A percentile compares a stretch with the other conserved stretches of the same genome.
These are phyloP conservation scores for Hyles lineata DNA, from an alignment of 2,888 invertebrate species.

Conservation along the genomic window DNA sequence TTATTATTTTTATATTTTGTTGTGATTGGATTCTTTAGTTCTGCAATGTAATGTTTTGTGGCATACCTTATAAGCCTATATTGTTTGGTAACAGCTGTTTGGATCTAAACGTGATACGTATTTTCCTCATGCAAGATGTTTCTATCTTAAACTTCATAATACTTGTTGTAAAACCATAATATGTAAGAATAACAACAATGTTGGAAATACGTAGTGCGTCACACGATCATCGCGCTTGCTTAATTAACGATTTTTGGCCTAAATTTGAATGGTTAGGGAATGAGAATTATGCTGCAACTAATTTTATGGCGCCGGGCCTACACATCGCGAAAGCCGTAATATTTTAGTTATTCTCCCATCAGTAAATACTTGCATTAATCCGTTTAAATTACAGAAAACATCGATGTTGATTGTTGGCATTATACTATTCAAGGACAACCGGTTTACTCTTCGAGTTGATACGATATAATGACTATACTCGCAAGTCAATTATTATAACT, in stretches of 20 bases:
- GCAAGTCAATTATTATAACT: background rate
- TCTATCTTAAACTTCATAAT: background rate
- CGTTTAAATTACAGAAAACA: background rate
- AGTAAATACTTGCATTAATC: background rate
- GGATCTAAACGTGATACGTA: background rate
- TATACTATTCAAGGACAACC: background rate
- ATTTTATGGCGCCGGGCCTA: background rate
- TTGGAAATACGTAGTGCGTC: background rate
- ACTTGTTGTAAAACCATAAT: too few species aligned
- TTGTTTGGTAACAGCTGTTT: background rate
- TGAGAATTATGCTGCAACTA: background rate
- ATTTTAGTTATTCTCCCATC: background rate
- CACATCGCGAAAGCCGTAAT: background rate
- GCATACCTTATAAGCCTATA: background rate
- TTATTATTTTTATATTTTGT: slow-evolving; percentile 22
- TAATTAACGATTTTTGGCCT: slow-evolving; percentile 17
- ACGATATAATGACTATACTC: background rate
- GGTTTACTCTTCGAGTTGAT: background rate
- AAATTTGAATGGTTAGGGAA: slow-evolving; percentile 1
- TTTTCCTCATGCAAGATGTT: background rate
- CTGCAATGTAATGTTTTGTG: background rate
- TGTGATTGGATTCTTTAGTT: background rate
- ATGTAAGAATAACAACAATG: too few species aligned
- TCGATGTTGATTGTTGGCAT: background rate
- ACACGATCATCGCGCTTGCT: background rate